Conservation (phyloP, 1,140 invertebrate species). For the Anastatus disparis region DNA sequence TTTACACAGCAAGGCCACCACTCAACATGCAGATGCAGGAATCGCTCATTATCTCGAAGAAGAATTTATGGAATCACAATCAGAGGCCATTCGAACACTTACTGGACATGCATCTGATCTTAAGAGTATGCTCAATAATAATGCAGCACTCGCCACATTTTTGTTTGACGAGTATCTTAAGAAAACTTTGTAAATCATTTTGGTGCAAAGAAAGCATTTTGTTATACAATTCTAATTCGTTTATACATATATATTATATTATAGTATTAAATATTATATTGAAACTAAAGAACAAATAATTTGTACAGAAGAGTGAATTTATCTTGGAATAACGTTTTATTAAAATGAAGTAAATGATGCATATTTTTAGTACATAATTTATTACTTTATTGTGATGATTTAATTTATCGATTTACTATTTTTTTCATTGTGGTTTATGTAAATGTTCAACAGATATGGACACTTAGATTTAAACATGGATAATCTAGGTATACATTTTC, state of each 20-base stretch:
- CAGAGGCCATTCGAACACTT: slow-evolving; percentile 73
- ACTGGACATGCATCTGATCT: slow-evolving; percentile 79
- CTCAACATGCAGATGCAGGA: slow-evolving; percentile 54
- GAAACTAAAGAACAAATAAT: neutral
- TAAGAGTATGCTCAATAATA: slow-evolving; percentile 72
- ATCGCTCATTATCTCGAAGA: slow-evolving; percentile 80
- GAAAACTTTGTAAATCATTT: slow-evolving; percentile 61
- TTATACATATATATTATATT: slow-evolving; percentile 7
- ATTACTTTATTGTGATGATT: slow-evolving; percentile 1
- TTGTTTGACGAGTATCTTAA: slow-evolving; percentile 83
- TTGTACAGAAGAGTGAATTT: neutral
- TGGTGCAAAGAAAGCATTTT: neutral
- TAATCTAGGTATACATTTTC: neutral
- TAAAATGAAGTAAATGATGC: neutral
- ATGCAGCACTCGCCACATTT: slow-evolving; percentile 74
- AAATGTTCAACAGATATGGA: neutral
- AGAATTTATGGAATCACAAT: slow-evolving; percentile 76
- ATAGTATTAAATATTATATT: slow-evolving; percentile 18
- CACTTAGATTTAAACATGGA: neutral
- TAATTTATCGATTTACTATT: slow-evolving; percentile 15
- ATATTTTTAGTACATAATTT: slow-evolving; percentile 3
- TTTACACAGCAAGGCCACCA: slow-evolving; percentile 68
- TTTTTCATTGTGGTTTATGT: neutral
- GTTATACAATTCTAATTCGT: slow-evolving; percentile 3
- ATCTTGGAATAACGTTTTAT: neutral